Base-by-base conservation (phyloP, 2,113 vertebrate genomes). In the Sylvietta virens region DNA sequence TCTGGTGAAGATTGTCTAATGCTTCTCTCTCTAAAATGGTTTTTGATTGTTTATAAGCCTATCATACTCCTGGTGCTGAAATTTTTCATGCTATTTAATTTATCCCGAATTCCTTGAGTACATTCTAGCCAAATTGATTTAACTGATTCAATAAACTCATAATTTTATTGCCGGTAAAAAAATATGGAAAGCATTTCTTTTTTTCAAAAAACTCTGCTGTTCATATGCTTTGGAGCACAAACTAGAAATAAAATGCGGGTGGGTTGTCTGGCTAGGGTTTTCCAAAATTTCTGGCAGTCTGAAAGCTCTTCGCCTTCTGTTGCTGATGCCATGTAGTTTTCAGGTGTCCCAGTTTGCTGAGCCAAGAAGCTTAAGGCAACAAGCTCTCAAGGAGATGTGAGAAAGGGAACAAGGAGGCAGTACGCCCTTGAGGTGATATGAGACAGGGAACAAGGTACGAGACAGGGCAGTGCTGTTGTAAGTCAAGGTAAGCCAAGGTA, bases 391-490 rank as follows among this genome's bases (percentile, higher is more conserved):
- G 57, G 24, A 72, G 62, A 90, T 0, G 2, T 15, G 44, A 60
- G 48, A 81, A 54, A 72, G 39, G 45, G 33, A 78, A n/a, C 19
- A 28, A 78, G 45, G 44, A 10, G 37, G 50, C 70, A 78, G n/a
- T 12, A 72, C 4, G 2, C 15, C 85, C 39, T 54, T 31, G 33
- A 89, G 48, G 23, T 64, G 58, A 62, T 3, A 1, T 9, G 39
- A 62, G 47, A 71, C 45, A 66, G 22, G 18, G 37, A 60, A 30
- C 9, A 40, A 64, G 27, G 31, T 9, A 82, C 53, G 45, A 81
- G 18, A 53, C 1, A 21, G 27, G 19, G 21, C 51, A 70, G 31
- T 0, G 0, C 31, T 40, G 42, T 35, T 6, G 0, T 33, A 47
- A 39, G 35, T 37, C 10, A 40, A 21, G 40, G 31, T 35, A 69